Conservation (phyloP, 2,797 vertebrate species). For the Syncerus caffer region DNA sequence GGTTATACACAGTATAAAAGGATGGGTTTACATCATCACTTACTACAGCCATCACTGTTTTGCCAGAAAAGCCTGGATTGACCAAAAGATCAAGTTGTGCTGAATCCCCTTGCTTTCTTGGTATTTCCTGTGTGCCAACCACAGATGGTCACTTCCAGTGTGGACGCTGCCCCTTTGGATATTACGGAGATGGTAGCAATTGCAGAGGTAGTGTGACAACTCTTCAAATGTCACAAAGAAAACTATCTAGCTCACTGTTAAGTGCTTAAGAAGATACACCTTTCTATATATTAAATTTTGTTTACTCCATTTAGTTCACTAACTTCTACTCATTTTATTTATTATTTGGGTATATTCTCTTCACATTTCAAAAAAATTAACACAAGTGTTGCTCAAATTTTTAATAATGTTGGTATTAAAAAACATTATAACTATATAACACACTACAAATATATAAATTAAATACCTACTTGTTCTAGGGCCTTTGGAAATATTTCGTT, state of each 20-base stretch:
- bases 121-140: conserved; percentile 85
- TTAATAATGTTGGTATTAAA: background rate
- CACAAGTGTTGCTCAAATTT: background rate
- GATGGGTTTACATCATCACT: background rate
- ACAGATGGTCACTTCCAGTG: conserved; percentile 83
- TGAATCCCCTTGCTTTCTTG: conserved; percentile 87
- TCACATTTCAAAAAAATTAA: background rate
- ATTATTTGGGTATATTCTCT: background rate
- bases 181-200: conserved; percentile 87
- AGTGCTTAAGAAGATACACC: background rate
- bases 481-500: background rate
- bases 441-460: background rate
- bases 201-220: conserved; percentile 87
- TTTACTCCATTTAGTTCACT: background rate
- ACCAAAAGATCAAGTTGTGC: conserved; percentile 80
- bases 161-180: conserved; percentile 87
- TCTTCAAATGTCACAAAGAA: background rate
- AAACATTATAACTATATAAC: background rate
- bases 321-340: background rate
- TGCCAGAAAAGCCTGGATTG: conserved; percentile 60
- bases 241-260: background rate
- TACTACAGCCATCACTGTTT: conserved; percentile 36
- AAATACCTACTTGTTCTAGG: background rate
- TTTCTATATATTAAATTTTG: background rate
- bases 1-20: background rate